Percentiles rank a stretch among this genome's conserved stretches.
Conservation (phyloP, 2,797 vertebrate species). For the Acipenser oxyrinchus region DNA sequence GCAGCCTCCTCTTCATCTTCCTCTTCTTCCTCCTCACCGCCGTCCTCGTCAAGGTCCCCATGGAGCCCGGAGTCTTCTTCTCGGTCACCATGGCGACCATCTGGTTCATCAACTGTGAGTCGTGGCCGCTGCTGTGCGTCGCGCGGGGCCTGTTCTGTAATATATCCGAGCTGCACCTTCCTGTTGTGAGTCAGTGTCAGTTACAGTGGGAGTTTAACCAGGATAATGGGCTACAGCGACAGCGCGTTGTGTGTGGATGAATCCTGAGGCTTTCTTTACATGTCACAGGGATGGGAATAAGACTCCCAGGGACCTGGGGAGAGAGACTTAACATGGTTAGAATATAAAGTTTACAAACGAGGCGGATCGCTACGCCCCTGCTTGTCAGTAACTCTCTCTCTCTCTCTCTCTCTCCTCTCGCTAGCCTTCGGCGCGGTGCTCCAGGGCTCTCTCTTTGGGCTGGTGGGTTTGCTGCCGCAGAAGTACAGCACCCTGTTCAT, state of each 20-base stretch:
- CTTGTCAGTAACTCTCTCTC: no score
- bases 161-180: no score
- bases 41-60: conserved; percentile 59
- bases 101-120: conserved; percentile 84
- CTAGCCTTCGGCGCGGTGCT: conserved; percentile 76
- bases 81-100: conserved; percentile 77
- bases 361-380: no score
- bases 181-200: no score
- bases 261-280: no score
- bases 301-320: no score
- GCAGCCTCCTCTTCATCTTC: conserved; percentile 69
- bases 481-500: conserved; percentile 77
- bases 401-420: background rate
- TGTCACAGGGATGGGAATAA: no score
- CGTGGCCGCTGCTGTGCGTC: background rate
- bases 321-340: no score
- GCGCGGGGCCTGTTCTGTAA: background rate
- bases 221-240: no score
- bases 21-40: conserved; percentile 72
- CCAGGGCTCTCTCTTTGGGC: conserved; percentile 79
- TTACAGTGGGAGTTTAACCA: no score
- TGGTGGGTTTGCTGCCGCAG: conserved; percentile 72
- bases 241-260: no score
- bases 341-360: no score
- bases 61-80: conserved; percentile 61